phyloP scores from a whole-genome alignment of 2,888 invertebrate genomes.

The Microdon myrmicae region DNA sequence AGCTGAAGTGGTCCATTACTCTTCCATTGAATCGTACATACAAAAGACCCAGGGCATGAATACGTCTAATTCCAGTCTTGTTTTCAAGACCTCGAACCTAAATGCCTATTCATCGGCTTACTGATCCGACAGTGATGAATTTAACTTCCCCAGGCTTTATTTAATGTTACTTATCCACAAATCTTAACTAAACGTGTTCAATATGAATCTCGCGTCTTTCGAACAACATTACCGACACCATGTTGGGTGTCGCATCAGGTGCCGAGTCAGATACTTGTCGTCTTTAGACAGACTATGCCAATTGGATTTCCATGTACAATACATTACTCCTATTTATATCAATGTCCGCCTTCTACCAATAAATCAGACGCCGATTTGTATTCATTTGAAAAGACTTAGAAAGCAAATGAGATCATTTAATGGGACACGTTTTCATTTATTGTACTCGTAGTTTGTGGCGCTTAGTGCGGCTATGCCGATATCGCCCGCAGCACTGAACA shows the following conservation, averaged over 20 bases:
- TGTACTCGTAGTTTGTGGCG: conserved; percentile 18
- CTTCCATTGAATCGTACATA: no score
- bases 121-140: no score
- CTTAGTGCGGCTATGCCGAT: conserved; percentile 17
- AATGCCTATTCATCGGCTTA: no score
- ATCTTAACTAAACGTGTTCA: conserved; percentile 10
- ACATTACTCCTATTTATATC: no score
- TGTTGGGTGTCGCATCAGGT: conserved; percentile 13
- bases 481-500: no score
- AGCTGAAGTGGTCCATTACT: no score
- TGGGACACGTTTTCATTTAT: conserved; percentile 35
- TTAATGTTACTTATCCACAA: conserved; percentile 6
- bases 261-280: conserved; percentile 17
- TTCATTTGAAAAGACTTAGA: conserved; percentile 24
- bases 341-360: conserved; percentile 18
- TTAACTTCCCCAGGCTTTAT: no score
- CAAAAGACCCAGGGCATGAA: no score
- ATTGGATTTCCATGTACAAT: conserved; percentile 37
- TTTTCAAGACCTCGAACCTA: no score
- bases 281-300: conserved; percentile 30
- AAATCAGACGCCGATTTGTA: conserved; percentile 31
- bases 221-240: background rate
- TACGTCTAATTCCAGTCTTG: no score
- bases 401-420: conserved; percentile 44
- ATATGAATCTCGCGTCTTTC: conserved; percentile 15